Evolutionary conservation across 2,797 vertebrate species (phyloP).

Genomic region (Platyrinchus mystaceus): DNA sequence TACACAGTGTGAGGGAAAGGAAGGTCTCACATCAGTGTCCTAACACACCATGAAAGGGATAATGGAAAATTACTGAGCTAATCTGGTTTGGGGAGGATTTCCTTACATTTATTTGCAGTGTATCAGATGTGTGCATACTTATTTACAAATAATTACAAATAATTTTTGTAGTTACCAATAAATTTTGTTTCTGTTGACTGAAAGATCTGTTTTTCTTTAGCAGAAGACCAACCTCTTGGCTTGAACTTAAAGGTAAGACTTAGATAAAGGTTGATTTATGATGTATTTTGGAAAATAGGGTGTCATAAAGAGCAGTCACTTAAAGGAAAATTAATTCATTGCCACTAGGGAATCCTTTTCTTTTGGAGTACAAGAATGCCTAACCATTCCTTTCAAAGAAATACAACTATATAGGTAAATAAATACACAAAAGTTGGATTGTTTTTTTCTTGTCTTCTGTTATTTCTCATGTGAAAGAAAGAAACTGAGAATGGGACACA

Average conservation of each 20-base stretch:
- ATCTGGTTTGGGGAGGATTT: not conserved
- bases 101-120: not conserved
- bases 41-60: not conserved
- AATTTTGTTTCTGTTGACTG: not conserved
- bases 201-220: conserved; percentile 35
- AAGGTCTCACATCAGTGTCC: not conserved
- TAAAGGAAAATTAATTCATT: not conserved
- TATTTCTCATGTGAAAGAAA: not conserved
- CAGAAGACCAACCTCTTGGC: conserved; percentile 41
- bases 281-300: not conserved
- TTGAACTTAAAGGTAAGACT: conserved; percentile 71
- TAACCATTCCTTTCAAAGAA: not conserved
- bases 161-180: not conserved
- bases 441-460: not conserved
- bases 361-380: not conserved
- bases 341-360: not conserved
- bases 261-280: not conserved
- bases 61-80: not conserved
- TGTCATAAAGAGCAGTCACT: not conserved
- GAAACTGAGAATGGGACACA: not conserved
- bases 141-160: not conserved
- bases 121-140: not conserved
- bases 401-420: not conserved
- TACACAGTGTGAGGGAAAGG: not conserved
- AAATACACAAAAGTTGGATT: not conserved